Evolutionary conservation across 2,888 invertebrate species (phyloP).

Genomic region (Cremastinae sp.): DNA sequence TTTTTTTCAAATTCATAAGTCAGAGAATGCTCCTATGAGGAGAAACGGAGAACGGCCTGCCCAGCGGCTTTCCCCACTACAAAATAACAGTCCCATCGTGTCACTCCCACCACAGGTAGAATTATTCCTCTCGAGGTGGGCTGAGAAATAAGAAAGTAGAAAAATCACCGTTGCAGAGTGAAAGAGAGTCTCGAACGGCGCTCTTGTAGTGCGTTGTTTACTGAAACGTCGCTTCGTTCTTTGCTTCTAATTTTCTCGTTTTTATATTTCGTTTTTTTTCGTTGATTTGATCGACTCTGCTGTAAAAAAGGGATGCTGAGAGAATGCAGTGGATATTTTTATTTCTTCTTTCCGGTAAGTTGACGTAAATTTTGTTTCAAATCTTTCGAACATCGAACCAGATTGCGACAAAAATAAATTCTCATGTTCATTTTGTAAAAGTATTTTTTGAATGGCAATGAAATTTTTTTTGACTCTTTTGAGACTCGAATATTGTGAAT

Average conservation of each 20-base stretch:
- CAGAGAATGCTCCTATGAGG: neutral
- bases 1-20: neutral
- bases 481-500: too few species aligned
- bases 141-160: conserved; percentile 72
- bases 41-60: neutral
- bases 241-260: conserved; percentile 6
- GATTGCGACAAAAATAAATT: conserved; percentile 27
- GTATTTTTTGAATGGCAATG: too few species aligned
- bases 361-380: neutral
- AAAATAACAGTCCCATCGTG: conserved; percentile 37
- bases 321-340: conserved; percentile 71
- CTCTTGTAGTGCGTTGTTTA: conserved; percentile 57
- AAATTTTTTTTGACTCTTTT: too few species aligned
- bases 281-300: conserved; percentile 5
- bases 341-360: conserved; percentile 68
- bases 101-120: conserved; percentile 49
- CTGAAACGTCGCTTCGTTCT: conserved; percentile 57
- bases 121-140: conserved; percentile 41
- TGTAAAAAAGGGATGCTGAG: conserved; percentile 18
- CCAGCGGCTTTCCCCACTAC: conserved; percentile 37
- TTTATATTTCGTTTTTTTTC: conserved; percentile 10
- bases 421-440: conserved; percentile 1
- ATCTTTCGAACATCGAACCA: neutral
- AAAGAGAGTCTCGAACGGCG: conserved; percentile 56
- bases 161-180: conserved; percentile 31